Evolutionary conservation across 1,140 invertebrate genomes (phyloP), one percentile per base, ranked within the genome.

Genomic region (Meloidogyne floridensis): DNA sequence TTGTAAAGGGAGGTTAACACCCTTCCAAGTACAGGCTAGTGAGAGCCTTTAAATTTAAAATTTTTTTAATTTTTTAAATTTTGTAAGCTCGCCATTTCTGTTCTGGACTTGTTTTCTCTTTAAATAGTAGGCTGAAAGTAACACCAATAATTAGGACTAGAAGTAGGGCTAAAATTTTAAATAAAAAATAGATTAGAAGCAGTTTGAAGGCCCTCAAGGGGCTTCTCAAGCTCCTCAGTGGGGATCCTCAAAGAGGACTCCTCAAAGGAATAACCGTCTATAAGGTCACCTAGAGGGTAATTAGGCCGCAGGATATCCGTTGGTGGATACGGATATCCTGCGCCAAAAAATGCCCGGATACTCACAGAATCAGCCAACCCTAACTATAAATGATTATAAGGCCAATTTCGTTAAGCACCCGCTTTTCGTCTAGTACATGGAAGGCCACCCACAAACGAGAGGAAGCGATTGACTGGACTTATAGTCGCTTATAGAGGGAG

Each of bases 61-160:
- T 4, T 15, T n/a, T 59, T 4, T 59, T 59, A 15, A 4, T 59
- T 59, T 4, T 15, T 59, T 59, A 15, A 15, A 11, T 56, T 11
- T 9, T 59, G 2, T 59, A 15, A 59, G 7, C n/a, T 65, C 7
- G 81, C 79, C 75, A 77, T 80, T 80, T 80, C 32, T 78, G 56
- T 32, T n/a, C 43, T 18, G 15, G n/a, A 80, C 8, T 54, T 42
- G 15, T 43, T 32, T 18, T 32, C 75, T 79, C 47, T 20, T 56
- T 54, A n/a, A 80, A 51, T 1, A 47, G 54, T 13, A 54, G 42
- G 18, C 79, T 80, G 20, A 47, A 11, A 8, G 54, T 13, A 20
- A 74, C 10, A 9, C 76, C 76, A 15, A 80, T 80, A 18, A 80
- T 8, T 65, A 77, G 4, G n/a, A 80, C 71, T 10, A 80, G 71